phyloP scores from a whole-genome alignment of 1,140 invertebrate genomes.

The Vanessa tameamea region DNA sequence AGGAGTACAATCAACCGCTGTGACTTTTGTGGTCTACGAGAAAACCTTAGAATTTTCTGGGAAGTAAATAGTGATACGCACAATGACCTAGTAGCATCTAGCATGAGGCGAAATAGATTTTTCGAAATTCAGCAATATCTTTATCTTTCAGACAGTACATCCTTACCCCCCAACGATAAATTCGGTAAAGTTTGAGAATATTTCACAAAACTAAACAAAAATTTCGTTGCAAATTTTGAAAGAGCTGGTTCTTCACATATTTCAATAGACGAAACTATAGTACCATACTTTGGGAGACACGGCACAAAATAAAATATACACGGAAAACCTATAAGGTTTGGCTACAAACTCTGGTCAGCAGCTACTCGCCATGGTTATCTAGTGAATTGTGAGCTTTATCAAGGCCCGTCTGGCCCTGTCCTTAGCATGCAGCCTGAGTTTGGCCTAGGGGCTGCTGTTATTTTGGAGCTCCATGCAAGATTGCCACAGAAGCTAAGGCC shows the following conservation, averaged over 20 bases:
- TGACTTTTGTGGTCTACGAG: too few species aligned
- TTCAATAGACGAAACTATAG: slow-evolving; percentile 9
- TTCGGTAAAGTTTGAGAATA: slow-evolving; percentile 7
- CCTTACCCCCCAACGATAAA: slow-evolving; percentile 2
- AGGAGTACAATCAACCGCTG: too few species aligned
- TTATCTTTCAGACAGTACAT: slow-evolving; percentile 6
- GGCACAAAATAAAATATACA: background rate
- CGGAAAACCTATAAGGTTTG: background rate
- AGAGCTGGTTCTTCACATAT: slow-evolving; percentile 4
- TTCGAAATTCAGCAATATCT: slow-evolving; percentile 18
- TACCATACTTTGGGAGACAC: slow-evolving; percentile 7
- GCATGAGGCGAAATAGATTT: slow-evolving; percentile 5
- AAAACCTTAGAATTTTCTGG: background rate
- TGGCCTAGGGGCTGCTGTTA: slow-evolving; percentile 10
- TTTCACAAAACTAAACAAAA: slow-evolving; percentile 1
- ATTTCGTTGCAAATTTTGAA: background rate
- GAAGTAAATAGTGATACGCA: background rate
- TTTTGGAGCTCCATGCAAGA: background rate
- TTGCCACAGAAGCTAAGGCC: too few species aligned
- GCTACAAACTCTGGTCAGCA: slow-evolving; percentile 13
- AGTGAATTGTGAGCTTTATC: slow-evolving; percentile 10
- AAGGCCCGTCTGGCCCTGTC: background rate
- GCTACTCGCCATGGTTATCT: background rate
- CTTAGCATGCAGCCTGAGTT: background rate
- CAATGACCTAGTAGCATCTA: background rate